A percentile compares a stretch with the other conserved stretches of the same genome.
These are phyloP conservation scores for Alosa alosa DNA, from an alignment of 2,113 vertebrate species.

Conservation along the genomic window DNA sequence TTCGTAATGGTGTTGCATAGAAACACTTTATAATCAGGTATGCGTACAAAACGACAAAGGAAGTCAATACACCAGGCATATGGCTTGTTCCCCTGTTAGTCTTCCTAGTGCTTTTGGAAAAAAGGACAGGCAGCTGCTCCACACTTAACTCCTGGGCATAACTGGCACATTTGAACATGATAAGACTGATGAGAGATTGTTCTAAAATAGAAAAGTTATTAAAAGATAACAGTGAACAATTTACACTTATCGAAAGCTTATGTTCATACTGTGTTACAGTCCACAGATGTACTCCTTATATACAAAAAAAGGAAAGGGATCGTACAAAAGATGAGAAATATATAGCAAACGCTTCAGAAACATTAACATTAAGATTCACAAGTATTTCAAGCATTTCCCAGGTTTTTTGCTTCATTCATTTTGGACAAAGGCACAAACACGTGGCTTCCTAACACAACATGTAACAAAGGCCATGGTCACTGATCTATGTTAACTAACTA, in stretches of 20 bases:
- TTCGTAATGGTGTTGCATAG: constrained; percentile 11
- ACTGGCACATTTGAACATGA: neutral
- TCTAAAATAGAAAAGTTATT: neutral
- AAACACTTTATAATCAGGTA: neutral
- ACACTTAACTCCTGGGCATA: neutral
- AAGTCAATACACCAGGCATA: neutral
- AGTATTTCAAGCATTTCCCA: constrained; percentile 79
- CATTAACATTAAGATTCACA: constrained; percentile 57
- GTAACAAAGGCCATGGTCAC: constrained; percentile 43
- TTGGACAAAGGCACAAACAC: constrained; percentile 66
- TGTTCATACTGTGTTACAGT: constrained; percentile 17
- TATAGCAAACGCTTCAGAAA: neutral
- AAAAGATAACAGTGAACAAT: neutral
- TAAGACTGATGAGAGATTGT: neutral
- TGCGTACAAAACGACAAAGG: neutral
- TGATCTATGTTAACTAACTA: constrained; percentile 34
- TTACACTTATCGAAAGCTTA: constrained; percentile 24
- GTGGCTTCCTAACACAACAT: constrained; percentile 56
- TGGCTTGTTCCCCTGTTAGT: constrained; percentile 5
- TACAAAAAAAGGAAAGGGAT: constrained; percentile 30
- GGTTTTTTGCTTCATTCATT: constrained; percentile 70
- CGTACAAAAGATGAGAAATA: constrained; percentile 38
- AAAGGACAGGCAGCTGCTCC: neutral
- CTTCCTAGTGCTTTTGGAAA: neutral
- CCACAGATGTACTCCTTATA: constrained; percentile 32